These are phyloP conservation scores for Elmis aenea DNA, from an alignment of 2,888 invertebrate genomes.

Conservation along the genomic window DNA sequence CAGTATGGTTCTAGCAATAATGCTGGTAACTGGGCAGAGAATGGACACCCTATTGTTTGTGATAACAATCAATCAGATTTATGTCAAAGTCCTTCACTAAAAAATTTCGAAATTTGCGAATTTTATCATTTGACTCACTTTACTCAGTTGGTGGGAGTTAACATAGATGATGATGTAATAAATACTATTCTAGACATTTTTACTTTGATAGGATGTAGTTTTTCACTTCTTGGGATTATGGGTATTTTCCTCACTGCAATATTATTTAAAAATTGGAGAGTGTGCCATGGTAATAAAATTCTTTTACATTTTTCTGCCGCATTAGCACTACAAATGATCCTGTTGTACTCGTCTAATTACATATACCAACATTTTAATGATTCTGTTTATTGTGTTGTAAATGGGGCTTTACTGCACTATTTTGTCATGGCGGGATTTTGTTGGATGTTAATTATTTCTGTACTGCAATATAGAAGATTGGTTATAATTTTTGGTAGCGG, in stretches of 20 bases:
- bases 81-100: neutral
- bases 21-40: constrained; percentile 26
- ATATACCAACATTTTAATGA: constrained; percentile 33
- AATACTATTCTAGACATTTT: constrained; percentile 36
- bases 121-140: constrained; percentile 53
- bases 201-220: neutral
- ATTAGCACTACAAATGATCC: constrained; percentile 55
- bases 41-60: constrained; percentile 11
- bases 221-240: neutral
- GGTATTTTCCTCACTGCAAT: neutral
- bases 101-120: constrained; percentile 43
- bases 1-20: constrained; percentile 42
- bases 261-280: constrained; percentile 56
- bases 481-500: constrained; percentile 57
- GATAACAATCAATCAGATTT: constrained; percentile 31
- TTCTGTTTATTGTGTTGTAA: constrained; percentile 48
- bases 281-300: constrained; percentile 60
- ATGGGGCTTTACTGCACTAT: constrained; percentile 57
- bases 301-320: constrained; percentile 60
- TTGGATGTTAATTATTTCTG: constrained; percentile 64
- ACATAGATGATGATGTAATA: constrained; percentile 34
- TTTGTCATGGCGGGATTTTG: constrained; percentile 58
- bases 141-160: constrained; percentile 50
- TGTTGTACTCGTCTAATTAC: constrained; percentile 40
- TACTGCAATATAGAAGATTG: constrained; percentile 57